Evolutionary conservation across 1,140 invertebrate genomes (phyloP).

Genomic region (Drosophila cardini): DNA sequence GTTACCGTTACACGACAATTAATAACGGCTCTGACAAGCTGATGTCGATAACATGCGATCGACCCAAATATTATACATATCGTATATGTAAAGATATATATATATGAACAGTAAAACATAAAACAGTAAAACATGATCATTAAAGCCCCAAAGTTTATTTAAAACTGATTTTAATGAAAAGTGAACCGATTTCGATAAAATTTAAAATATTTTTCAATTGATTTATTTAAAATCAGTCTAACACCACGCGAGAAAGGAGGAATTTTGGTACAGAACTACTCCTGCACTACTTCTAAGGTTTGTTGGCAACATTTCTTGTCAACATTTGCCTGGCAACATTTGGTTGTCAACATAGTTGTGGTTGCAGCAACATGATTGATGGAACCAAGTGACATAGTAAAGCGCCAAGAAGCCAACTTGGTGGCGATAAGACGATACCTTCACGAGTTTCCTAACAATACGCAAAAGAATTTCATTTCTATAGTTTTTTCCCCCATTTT

Average conservation of each 20-base stretch:
- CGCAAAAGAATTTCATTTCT: slow-evolving; percentile 9
- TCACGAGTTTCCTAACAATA: slow-evolving; percentile 5
- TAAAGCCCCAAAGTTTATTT: too few relatives aligned
- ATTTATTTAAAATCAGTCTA: too few relatives aligned
- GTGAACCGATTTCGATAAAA: too few relatives aligned
- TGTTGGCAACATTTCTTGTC: background rate
- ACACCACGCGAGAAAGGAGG: too few relatives aligned
- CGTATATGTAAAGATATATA: slow-evolving; percentile 10
- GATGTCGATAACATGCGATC: slow-evolving; percentile 51
- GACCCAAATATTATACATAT: slow-evolving; percentile 36
- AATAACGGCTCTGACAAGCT: slow-evolving; percentile 44
- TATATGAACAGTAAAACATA: background rate
- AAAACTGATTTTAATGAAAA: background rate
- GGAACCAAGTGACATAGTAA: slow-evolving; percentile 24
- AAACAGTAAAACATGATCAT: too few relatives aligned
- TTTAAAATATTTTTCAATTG: too few relatives aligned
- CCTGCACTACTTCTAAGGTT: background rate
- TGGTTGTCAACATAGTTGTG: slow-evolving; percentile 33
- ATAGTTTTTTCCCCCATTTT: slow-evolving; percentile 4
- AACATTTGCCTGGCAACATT: slow-evolving; percentile 15
- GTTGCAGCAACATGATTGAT: slow-evolving; percentile 46
- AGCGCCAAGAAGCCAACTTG: slow-evolving; percentile 37
- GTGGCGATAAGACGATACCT: slow-evolving; percentile 27
- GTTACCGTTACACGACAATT: slow-evolving; percentile 59
- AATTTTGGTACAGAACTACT: too few relatives aligned